Evolutionary conservation across 2,113 vertebrate genomes (phyloP).

Genomic region (Tonatia bakeri): DNA sequence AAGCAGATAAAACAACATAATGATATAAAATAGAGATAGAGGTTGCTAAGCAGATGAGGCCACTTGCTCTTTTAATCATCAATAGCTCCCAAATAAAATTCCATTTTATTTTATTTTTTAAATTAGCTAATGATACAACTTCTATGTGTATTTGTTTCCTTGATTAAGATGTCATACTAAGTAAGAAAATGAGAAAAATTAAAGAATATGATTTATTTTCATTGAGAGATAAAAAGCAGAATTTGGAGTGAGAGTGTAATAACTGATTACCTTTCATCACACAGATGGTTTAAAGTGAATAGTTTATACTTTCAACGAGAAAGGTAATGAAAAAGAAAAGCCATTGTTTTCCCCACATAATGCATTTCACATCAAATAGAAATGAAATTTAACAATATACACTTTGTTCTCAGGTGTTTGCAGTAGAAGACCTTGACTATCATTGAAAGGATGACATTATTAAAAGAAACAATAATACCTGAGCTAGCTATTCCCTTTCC

Average conservation of each 20-base stretch:
- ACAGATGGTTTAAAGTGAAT: background rate
- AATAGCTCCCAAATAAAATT: conserved; percentile 20
- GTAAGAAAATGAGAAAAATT: conserved; percentile 16
- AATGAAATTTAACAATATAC: background rate
- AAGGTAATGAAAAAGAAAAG: background rate
- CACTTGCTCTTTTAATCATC: background rate
- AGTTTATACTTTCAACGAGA: background rate
- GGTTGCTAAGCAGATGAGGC: background rate
- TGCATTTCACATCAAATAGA: background rate
- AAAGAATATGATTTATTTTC: background rate
- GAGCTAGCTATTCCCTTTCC: background rate
- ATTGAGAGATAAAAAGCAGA: conserved; percentile 2
- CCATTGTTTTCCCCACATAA: conserved; percentile 12
- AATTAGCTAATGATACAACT: background rate
- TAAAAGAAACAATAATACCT: background rate
- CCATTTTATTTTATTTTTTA: background rate
- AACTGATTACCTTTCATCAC: background rate
- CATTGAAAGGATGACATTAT: background rate
- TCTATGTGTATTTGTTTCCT: background rate
- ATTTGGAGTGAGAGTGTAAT: background rate
- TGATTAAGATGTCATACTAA: background rate
- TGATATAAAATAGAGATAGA: too few species aligned
- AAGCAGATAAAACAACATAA: background rate
- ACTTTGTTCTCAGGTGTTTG: background rate
- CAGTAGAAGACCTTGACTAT: conserved; percentile 36